These are phyloP conservation scores for Trichomalopsis sarcophagae DNA, from an alignment of 1,140 invertebrate species.

Conservation along the genomic window DNA sequence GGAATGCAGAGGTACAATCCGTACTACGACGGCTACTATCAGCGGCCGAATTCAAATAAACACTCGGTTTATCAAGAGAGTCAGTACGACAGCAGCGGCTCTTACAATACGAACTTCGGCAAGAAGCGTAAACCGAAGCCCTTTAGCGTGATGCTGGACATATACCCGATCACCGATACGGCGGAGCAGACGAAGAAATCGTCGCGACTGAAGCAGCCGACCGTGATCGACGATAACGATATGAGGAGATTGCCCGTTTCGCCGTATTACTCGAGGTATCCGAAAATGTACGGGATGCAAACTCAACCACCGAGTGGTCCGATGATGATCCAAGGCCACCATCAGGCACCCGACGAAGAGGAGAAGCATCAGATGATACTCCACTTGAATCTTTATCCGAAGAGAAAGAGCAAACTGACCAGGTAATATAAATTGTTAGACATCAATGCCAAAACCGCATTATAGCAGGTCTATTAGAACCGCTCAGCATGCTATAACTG, in stretches of 20 bases:
- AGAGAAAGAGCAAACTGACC: conserved; percentile 62
- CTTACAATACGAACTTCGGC: conserved; percentile 51
- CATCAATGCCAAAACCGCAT: too few relatives aligned
- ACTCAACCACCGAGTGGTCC: conserved; percentile 52
- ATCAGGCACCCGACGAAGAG: conserved; percentile 56
- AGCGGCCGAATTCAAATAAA: conserved; percentile 57
- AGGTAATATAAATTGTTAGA: conserved; percentile 56
- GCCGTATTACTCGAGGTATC: conserved; percentile 54
- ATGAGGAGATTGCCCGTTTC: conserved; percentile 56
- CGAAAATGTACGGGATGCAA: conserved; percentile 54
- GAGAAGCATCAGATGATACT: conserved; percentile 73
- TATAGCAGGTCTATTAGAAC: too few relatives aligned
- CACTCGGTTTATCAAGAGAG: conserved; percentile 38
- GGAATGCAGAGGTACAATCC: conserved; percentile 65
- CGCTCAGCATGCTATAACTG: too few relatives aligned
- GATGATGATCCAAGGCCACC: conserved; percentile 18
- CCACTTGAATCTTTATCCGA: conserved; percentile 72
- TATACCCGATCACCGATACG: conserved; percentile 71
- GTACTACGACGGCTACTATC: conserved; percentile 62
- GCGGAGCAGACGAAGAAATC: conserved; percentile 65
- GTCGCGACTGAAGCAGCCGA: conserved; percentile 55
- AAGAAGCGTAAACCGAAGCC: conserved; percentile 69
- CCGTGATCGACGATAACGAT: conserved; percentile 62
- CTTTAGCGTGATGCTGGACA: conserved; percentile 73
- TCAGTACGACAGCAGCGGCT: conserved; percentile 55